Conservation (phyloP, 1,140 invertebrate species). For the Pomacea maculata region DNA sequence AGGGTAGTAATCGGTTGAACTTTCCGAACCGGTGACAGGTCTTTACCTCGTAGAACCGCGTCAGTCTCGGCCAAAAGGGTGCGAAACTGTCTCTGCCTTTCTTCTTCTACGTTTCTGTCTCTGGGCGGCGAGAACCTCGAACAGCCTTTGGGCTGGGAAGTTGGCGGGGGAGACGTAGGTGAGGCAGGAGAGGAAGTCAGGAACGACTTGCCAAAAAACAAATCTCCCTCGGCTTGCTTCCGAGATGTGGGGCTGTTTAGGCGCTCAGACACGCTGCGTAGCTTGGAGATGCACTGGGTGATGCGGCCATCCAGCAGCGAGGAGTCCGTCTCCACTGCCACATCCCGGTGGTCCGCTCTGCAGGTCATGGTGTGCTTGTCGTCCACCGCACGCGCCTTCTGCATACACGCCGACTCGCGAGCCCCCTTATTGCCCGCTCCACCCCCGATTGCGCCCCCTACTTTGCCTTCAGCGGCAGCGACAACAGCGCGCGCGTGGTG, state of each 20-base stretch:
- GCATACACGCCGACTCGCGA: constrained; percentile 3
- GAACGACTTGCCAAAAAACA: constrained; percentile 38
- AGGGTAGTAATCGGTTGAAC: constrained; percentile 57
- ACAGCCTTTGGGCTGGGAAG: not conserved
- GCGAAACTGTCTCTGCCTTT: constrained; percentile 44
- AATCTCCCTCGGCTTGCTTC: constrained; percentile 20
- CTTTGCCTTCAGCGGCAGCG: not conserved
- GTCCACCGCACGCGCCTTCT: constrained; percentile 18
- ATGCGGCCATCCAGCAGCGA: constrained; percentile 48
- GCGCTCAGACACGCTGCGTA: constrained; percentile 53
- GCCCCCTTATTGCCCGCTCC: not conserved
- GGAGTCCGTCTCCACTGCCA: constrained; percentile 43
- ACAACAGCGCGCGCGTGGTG: not conserved
- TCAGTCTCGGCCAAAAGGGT: constrained; percentile 43
- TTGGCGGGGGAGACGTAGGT: not conserved
- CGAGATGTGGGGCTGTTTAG: constrained; percentile 54
- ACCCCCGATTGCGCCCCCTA: not conserved
- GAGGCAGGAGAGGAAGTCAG: constrained; percentile 15
- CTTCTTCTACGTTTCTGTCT: constrained; percentile 33
- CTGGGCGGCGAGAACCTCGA: not conserved
- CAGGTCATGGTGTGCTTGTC: constrained; percentile 47
- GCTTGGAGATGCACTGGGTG: constrained; percentile 54
- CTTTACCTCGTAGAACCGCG: constrained; percentile 39
- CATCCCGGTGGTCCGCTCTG: constrained; percentile 37
- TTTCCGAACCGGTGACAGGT: constrained; percentile 41